Conservation (phyloP, 1,140 invertebrate genomes). For the Chironomus striatipennis region DNA sequence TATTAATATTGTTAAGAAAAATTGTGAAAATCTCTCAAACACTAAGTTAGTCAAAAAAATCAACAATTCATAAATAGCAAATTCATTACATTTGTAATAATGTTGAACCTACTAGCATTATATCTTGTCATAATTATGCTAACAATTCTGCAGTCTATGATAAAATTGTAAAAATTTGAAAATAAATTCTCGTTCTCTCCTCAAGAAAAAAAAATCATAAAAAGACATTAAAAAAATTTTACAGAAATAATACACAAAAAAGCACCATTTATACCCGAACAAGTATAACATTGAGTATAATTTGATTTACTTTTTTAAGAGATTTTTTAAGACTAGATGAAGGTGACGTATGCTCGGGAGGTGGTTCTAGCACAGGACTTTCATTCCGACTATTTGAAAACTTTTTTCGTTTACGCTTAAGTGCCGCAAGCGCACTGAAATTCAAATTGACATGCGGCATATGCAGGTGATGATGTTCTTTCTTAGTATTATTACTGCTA, state of each 20-base stretch:
- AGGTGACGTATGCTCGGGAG: conserved; percentile 32
- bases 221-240: no score
- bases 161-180: not conserved
- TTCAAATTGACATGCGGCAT: conserved; percentile 28
- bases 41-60: no score
- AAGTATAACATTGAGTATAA: no score
- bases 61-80: no score
- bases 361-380: conserved; percentile 43
- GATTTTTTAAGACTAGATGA: conserved; percentile 25
- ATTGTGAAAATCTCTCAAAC: no score
- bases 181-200: not conserved
- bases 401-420: conserved; percentile 68
- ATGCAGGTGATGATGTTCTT: conserved; percentile 25
- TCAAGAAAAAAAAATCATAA: not conserved
- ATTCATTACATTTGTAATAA: no score
- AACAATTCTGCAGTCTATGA: no score
- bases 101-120: no score
- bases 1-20: no score
- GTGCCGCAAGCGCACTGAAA: conserved; percentile 53
- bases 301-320: conserved; percentile 28
- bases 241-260: not conserved
- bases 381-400: conserved; percentile 66
- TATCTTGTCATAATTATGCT: no score
- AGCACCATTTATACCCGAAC: no score
- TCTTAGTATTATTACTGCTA: conserved; percentile 22